Evolutionary conservation across 2,797 vertebrate genomes (phyloP), one percentile per base, ranked within the genome.

Genomic region (Urocyon cinereoargenteus): DNA sequence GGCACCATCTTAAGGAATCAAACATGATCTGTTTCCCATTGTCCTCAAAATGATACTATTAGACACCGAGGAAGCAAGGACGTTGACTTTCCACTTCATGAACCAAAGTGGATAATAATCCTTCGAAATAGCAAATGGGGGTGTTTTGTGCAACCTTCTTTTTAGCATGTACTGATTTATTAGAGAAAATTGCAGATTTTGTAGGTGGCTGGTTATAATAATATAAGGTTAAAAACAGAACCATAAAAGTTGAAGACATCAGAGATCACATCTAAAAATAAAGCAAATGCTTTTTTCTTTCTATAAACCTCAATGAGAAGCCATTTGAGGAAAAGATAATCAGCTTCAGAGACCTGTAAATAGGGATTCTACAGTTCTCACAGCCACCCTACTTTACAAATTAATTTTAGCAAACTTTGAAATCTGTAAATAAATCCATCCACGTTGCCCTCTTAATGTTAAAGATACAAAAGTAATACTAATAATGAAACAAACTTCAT

Each of bases 261-360:
- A 98, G 95, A 96, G 78, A 90, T 93, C 31, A 19, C 81, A 31
- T 84, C 97, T 98, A 97, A 98, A 98, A 98, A 98, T 97, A 98
- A 94, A 97, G 77, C 49, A 82, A 95, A 82, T 26, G 49, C 64
- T 87, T 92, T 96, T 86, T 77, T 61, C 83, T 94, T 86, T 92
- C 73, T 73, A 31, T 94, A 97, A 96, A 93, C 85, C 49, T 97
- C 83, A 94, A 96, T 91, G 96, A 98, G 77, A 94, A 96, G 79
- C 87, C 91, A 96, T 96, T 97, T 96, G 97, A 97, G 96, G 95
- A 90, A 95, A 90, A 93, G 62, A 96, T 75, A 95, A 96, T 82
- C 78, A 94, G 64, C 72, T 83, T 61, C 34, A 68, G 94, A 89
- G 88, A 91, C 83, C 66, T 64, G 78, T 96, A 97, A 97, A 95